phyloP scores from a whole-genome alignment of 2,797 vertebrate genomes.

The Melanotaenia maccullochi region DNA sequence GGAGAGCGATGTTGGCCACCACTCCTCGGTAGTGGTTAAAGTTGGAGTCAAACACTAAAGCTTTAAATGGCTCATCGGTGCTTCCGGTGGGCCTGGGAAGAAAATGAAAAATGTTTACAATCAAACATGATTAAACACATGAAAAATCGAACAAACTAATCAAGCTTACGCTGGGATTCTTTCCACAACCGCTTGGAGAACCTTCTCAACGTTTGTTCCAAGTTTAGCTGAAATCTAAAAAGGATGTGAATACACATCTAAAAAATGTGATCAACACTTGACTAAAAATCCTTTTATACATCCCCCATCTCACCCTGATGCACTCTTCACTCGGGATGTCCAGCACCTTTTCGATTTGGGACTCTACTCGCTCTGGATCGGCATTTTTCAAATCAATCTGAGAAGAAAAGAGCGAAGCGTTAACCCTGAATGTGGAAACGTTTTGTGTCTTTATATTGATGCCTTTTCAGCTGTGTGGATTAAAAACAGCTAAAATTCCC shows the following conservation, averaged over 20 bases:
- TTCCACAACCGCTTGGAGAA: slow-evolving; percentile 89
- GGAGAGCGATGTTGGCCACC: slow-evolving; percentile 90
- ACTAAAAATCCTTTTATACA: background rate
- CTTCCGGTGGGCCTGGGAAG: slow-evolving; percentile 82
- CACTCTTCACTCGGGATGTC: slow-evolving; percentile 92
- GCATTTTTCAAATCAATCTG: slow-evolving; percentile 98
- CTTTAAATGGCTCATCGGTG: slow-evolving; percentile 85
- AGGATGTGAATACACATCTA: background rate
- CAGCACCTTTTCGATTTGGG: slow-evolving; percentile 94
- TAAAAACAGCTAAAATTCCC: no score
- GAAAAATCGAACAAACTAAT: background rate
- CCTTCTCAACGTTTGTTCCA: slow-evolving; percentile 90
- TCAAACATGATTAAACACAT: no score
- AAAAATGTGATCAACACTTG: background rate
- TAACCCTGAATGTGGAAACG: no score
- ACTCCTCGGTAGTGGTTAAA: slow-evolving; percentile 96
- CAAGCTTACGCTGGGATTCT: slow-evolving; percentile 91
- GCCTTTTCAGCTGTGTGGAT: no score
- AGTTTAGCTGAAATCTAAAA: slow-evolving; percentile 95
- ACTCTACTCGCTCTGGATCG: slow-evolving; percentile 91
- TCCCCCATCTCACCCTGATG: slow-evolving; percentile 84
- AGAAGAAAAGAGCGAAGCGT: background rate
- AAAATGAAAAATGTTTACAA: background rate
- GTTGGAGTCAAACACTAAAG: slow-evolving; percentile 94
- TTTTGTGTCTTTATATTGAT: no score